Conservation (phyloP, 2,888 invertebrate genomes). For the Encarsia formosa region DNA sequence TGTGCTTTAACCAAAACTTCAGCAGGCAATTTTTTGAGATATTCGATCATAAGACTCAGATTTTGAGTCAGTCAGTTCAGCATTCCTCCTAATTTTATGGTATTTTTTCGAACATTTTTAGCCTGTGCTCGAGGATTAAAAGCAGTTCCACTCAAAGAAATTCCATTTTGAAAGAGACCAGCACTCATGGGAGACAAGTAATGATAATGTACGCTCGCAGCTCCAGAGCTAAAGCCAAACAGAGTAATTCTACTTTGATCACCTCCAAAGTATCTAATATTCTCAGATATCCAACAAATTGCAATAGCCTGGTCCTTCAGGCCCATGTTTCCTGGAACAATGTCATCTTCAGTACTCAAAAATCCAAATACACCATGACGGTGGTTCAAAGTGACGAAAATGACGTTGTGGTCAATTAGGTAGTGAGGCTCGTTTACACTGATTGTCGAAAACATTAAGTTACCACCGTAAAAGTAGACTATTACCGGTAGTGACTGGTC, state of each 20-base stretch:
- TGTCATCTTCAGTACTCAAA: constrained; percentile 67
- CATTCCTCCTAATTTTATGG: constrained; percentile 57
- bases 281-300: constrained; percentile 64
- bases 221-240: constrained; percentile 70
- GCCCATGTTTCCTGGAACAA: constrained; percentile 68
- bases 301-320: constrained; percentile 71
- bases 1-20: constrained; percentile 58
- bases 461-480: no score
- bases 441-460: no score
- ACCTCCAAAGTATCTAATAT: constrained; percentile 68
- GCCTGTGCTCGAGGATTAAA: constrained; percentile 54
- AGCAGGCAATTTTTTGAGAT: constrained; percentile 61
- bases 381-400: constrained; percentile 67
- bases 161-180: constrained; percentile 48
- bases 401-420: constrained; percentile 62
- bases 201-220: constrained; percentile 71
- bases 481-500: no score
- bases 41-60: constrained; percentile 59
- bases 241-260: constrained; percentile 66
- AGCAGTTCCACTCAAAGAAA: constrained; percentile 68
- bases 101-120: constrained; percentile 54
- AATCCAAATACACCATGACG: constrained; percentile 70
- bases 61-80: constrained; percentile 61
- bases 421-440: no score
- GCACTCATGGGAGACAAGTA: constrained; percentile 57